Evolutionary conservation across 2,797 vertebrate species (phyloP).

Genomic region (Cichlasoma orientale): DNA sequence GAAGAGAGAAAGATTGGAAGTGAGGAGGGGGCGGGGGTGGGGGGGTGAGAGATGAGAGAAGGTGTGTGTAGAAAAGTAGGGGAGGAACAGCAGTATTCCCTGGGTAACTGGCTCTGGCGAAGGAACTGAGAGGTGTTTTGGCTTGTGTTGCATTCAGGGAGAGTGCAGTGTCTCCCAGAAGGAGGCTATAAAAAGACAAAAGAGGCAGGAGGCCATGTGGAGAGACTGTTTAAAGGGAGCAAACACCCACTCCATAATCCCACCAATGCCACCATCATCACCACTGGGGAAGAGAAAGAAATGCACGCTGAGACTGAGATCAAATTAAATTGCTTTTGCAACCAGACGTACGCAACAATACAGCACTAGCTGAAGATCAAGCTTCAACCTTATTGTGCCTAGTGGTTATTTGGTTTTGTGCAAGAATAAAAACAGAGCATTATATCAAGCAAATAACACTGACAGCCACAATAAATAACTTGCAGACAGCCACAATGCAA

Average conservation of each 20-base stretch:
- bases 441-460: constrained; percentile 29
- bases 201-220: constrained; percentile 84
- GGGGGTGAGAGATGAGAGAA: constrained; percentile 66
- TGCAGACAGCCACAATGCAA: constrained; percentile 17
- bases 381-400: constrained; percentile 7
- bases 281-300: constrained; percentile 54
- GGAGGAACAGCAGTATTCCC: constrained; percentile 81
- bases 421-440: constrained; percentile 29
- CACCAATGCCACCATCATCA: constrained; percentile 75
- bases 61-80: constrained; percentile 74
- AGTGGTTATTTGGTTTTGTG: constrained; percentile 18
- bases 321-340: constrained; percentile 52
- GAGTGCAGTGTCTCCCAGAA: constrained; percentile 79
- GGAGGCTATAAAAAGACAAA: constrained; percentile 87
- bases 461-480: constrained; percentile 38
- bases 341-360: constrained; percentile 30
- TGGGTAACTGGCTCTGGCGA: constrained; percentile 75
- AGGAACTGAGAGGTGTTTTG: constrained; percentile 86
- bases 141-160: constrained; percentile 80
- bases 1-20: constrained; percentile 41
- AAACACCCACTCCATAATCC: constrained; percentile 82
- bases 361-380: constrained; percentile 4
- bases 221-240: constrained; percentile 82
- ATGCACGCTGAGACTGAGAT: constrained; percentile 47
- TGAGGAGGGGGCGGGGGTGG: constrained; percentile 14